Evolutionary conservation across 2,888 invertebrate species (phyloP).

Genomic region (Willowsia nigromaculata): DNA sequence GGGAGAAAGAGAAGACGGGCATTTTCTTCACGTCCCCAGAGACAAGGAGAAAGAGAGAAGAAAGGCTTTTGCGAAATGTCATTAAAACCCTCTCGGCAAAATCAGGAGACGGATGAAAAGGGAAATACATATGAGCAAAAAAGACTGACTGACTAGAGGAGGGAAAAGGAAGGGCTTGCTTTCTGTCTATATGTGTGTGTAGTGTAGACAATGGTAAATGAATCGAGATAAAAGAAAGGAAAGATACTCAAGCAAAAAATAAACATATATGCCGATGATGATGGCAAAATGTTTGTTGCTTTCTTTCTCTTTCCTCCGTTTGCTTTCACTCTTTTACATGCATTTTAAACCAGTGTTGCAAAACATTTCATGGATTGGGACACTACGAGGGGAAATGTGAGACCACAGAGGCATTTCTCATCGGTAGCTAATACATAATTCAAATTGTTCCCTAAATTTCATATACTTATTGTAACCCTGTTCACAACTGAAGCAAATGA

Average conservation of each 20-base stretch:
- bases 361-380: too few species aligned
- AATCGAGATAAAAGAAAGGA: not conserved
- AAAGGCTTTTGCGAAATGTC: slow-evolving; percentile 37
- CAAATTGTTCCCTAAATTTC: too few species aligned
- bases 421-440: too few species aligned
- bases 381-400: too few species aligned
- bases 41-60: not conserved
- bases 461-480: too few species aligned
- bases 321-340: not conserved
- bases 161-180: not conserved
- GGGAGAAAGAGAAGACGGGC: not conserved
- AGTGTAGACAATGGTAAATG: not conserved
- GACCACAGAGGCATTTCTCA: too few species aligned
- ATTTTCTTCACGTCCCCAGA: not conserved
- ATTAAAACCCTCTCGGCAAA: slow-evolving; percentile 43
- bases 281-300: not conserved
- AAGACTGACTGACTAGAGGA: too few species aligned
- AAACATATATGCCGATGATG: not conserved
- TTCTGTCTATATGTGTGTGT: not conserved
- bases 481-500: not conserved
- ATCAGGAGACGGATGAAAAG: not conserved
- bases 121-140: not conserved
- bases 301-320: not conserved
- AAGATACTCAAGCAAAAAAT: not conserved
- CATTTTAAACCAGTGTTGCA: too few species aligned